Evolutionary conservation across 2,113 vertebrate species (phyloP).

Genomic region (Enhydra lutris): DNA sequence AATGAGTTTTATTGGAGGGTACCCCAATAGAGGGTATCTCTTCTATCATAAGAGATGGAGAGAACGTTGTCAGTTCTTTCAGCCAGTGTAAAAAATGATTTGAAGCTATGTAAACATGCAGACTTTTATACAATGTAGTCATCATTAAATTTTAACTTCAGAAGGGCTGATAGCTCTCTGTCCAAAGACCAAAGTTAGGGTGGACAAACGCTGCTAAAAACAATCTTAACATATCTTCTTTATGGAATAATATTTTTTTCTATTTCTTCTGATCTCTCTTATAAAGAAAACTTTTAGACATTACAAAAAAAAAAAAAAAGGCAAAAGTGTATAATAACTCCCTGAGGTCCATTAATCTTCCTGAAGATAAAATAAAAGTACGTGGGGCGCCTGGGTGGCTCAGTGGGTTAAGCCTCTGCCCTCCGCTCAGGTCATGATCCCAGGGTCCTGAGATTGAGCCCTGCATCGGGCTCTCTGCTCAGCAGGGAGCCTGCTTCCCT

Average conservation of each 20-base stretch:
- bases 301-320: neutral
- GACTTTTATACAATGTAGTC: neutral
- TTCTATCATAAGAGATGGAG: neutral
- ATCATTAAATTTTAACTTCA: neutral
- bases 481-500: no score
- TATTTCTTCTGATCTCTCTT: neutral
- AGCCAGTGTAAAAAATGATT: neutral
- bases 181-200: neutral
- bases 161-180: neutral
- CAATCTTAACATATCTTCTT: neutral
- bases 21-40: no score
- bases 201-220: neutral
- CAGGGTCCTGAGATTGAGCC: no score
- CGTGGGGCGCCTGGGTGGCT: no score
- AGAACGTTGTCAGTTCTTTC: neutral
- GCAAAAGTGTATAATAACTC: neutral
- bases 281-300: neutral
- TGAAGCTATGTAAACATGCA: neutral
- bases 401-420: no score
- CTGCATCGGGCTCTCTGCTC: no score
- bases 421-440: no score
- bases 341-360: neutral
- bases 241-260: slow-evolving; percentile 4
- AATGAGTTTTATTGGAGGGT: neutral
- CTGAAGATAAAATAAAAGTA: neutral